Percentiles rank a stretch among this genome's conserved stretches.
Evolutionary conservation across 2,113 vertebrate species (phyloP).

Genomic region (rabbit (Oryctolagus cuniculus)): mOryCun1.1 NC_091433.1:109596001-109596500

Average conservation of each 20-base stretch:
- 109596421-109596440: conserved; percentile 36
- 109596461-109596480: conserved; percentile 3
- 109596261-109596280: conserved; percentile 3
- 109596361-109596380: not conserved
- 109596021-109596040: not conserved
- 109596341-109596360: not conserved
- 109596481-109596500: not conserved
- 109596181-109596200: not conserved
- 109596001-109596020: not conserved
- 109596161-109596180: not conserved
- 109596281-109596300: conserved; percentile 54
- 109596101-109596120: not conserved
- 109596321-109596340: conserved; percentile 4
- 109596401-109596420: conserved; percentile 34
- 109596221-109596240: not conserved
- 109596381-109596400: conserved; percentile 12
- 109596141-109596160: no score
- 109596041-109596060: not conserved
- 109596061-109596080: not conserved
- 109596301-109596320: not conserved
- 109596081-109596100: not conserved
- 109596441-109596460: not conserved
- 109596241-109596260: conserved; percentile 38
- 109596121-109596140: not conserved
- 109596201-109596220: not conserved